Conservation (phyloP, 2,113 vertebrate genomes). For the Eudyptes chrysolophus region DNA sequence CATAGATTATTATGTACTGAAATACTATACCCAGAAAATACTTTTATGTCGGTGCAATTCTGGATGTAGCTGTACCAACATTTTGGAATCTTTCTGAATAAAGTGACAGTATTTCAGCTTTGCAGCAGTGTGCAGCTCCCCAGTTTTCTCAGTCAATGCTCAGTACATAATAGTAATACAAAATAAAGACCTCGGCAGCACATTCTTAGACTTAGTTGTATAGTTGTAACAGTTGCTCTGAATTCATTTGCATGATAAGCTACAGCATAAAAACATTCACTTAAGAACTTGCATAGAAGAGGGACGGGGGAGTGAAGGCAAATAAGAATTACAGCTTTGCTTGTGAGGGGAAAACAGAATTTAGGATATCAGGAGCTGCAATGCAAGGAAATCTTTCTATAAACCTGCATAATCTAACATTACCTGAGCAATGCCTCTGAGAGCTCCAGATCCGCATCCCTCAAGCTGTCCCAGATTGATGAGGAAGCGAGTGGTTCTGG, state of each 20-base stretch:
- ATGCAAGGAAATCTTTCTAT: neutral
- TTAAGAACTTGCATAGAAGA: neutral
- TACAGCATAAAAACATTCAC: neutral
- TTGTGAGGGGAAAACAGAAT: neutral
- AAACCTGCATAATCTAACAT: neutral
- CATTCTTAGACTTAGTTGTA: conserved; percentile 32
- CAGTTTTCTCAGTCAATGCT: neutral
- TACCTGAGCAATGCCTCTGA: neutral
- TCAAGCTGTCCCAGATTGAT: neutral
- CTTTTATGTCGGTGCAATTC: neutral
- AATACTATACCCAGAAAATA: neutral
- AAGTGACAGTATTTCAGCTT: neutral
- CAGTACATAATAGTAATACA: neutral
- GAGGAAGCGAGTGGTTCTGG: neutral
- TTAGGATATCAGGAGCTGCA: neutral
- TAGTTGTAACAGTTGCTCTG: conserved; percentile 62
- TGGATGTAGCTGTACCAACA: neutral
- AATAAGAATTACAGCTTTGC: neutral
- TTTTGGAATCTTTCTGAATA: neutral
- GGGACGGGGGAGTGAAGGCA: neutral
- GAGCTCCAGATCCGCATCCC: neutral
- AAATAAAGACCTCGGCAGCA: conserved; percentile 53
- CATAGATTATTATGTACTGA: neutral
- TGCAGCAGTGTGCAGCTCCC: neutral
- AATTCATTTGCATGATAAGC: conserved; percentile 63